These are phyloP conservation scores for Karalla daura DNA, from an alignment of 2,797 vertebrate genomes.

Conservation along the genomic window DNA sequence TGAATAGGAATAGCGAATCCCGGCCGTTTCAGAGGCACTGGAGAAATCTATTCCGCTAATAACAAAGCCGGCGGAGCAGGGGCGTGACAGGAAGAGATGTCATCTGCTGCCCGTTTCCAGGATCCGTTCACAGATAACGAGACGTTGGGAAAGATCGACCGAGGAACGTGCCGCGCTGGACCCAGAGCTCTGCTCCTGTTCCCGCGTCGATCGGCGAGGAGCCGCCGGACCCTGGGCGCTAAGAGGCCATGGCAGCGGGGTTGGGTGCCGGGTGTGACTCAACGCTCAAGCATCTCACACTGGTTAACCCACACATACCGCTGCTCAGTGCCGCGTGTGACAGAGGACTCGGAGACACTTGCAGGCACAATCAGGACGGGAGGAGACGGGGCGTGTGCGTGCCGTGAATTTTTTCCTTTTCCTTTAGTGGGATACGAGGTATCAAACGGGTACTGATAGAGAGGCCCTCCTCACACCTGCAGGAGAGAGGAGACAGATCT, in stretches of 20 bases:
- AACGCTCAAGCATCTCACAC: constrained; percentile 57
- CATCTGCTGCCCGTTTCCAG: too few relatives aligned
- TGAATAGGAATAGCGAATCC: too few relatives aligned
- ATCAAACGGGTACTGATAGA: constrained; percentile 52
- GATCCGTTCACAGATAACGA: not conserved
- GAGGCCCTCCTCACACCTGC: not conserved
- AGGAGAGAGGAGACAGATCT: not conserved
- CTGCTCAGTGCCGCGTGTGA: constrained; percentile 33
- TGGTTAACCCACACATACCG: constrained; percentile 61
- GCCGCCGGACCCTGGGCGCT: too few relatives aligned
- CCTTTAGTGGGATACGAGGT: constrained; percentile 15
- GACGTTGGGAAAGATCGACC: too few relatives aligned
- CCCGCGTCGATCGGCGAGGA: too few relatives aligned
- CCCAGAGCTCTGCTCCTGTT: too few relatives aligned
- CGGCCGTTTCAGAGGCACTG: too few relatives aligned
- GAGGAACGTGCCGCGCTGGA: too few relatives aligned
- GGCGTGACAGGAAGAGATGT: too few relatives aligned
- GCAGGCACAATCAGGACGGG: constrained; percentile 8
- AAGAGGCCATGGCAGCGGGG: constrained; percentile 31
- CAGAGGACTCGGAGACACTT: not conserved
- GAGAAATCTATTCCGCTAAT: too few relatives aligned
- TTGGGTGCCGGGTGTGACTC: constrained; percentile 50
- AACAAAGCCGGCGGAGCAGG: too few relatives aligned
- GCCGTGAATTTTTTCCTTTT: constrained; percentile 33
- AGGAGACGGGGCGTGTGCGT: constrained; percentile 17